Evolutionary conservation across 2,888 invertebrate genomes (phyloP).

Genomic region (Dasypogon diadema): DNA sequence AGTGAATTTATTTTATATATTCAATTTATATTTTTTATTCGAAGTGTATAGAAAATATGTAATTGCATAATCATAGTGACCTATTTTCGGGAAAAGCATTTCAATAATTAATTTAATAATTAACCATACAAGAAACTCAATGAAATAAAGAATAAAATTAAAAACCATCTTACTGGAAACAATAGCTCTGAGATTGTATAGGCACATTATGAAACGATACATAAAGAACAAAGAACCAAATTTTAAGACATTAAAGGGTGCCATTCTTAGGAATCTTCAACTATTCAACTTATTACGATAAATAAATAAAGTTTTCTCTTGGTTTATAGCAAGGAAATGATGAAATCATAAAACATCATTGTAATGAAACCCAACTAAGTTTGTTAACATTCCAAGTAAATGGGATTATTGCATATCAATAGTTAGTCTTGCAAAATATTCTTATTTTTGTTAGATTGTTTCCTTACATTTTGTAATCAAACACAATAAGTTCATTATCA

Average conservation of each 20-base stretch:
- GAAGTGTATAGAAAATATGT: too few species aligned
- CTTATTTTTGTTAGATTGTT: background rate
- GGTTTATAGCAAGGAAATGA: background rate
- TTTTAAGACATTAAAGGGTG: constrained; percentile 42
- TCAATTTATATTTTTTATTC: too few species aligned
- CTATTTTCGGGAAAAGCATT: too few species aligned
- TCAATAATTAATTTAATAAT: constrained; percentile 4
- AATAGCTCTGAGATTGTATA: constrained; percentile 13
- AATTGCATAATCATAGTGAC: too few species aligned
- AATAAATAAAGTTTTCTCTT: background rate
- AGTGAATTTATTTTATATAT: too few species aligned
- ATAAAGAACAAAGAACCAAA: constrained; percentile 25
- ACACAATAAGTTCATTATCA: constrained; percentile 9
- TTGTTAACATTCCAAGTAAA: constrained; percentile 14
- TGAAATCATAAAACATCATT: background rate
- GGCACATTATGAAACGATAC: constrained; percentile 29
- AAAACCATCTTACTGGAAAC: constrained; percentile 40
- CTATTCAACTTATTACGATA: background rate
- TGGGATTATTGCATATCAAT: constrained; percentile 10
- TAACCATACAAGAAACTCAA: constrained; percentile 12
- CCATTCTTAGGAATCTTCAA: background rate
- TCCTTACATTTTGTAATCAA: background rate
- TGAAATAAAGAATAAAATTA: constrained; percentile 18
- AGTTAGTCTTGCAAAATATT: constrained; percentile 15
- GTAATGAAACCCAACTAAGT: constrained; percentile 13